Conservation (phyloP, 2,113 vertebrate genomes). For the Capreolus pygargus region DNA sequence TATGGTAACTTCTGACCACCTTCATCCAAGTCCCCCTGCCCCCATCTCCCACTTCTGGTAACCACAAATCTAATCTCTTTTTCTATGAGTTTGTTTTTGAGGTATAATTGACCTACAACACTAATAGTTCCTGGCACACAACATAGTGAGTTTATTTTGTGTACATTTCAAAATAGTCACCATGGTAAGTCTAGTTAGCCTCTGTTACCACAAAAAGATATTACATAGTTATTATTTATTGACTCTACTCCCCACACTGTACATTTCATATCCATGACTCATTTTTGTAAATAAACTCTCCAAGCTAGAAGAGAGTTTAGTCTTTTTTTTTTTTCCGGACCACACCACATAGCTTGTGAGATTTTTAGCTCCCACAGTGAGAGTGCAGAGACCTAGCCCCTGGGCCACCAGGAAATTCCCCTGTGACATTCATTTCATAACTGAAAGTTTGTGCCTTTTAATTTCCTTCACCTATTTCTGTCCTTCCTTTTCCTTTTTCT, state of each 20-base stretch:
- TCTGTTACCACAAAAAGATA: not conserved
- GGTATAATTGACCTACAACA: not conserved
- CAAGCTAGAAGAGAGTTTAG: not conserved
- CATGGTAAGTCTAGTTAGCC: not conserved
- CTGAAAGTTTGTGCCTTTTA: not conserved
- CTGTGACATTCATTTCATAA: not conserved
- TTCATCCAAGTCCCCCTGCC: not conserved
- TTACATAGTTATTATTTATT: not conserved
- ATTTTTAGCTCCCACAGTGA: not conserved
- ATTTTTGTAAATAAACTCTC: not conserved
- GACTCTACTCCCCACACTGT: not conserved
- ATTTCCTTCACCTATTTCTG: not conserved
- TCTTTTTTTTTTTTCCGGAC: not conserved
- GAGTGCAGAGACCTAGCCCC: not conserved
- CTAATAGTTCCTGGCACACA: not conserved
- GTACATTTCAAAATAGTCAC: not conserved
- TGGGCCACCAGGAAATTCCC: not conserved
- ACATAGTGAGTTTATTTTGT: not conserved
- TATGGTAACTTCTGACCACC: not conserved
- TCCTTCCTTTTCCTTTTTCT: not conserved
- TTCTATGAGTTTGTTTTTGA: not conserved
- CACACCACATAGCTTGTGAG: not conserved
- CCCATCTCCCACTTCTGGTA: not conserved
- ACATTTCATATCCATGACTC: not conserved
- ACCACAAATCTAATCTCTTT: not conserved